Base-by-base conservation (phyloP, 2,797 vertebrate genomes). In the Eremophila alpestris region DNA sequence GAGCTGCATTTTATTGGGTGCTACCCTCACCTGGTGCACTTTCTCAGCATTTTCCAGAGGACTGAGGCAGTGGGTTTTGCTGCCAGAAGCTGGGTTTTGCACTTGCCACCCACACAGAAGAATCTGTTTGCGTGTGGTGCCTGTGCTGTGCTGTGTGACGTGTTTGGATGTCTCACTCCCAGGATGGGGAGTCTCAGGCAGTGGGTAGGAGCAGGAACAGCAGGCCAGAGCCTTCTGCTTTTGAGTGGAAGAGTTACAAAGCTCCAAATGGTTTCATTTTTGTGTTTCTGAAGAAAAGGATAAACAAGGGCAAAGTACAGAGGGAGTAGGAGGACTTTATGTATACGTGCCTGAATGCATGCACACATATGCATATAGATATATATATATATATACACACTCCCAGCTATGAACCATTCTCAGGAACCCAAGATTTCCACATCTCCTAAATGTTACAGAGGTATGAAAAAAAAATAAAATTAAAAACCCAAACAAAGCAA, bases 201-300 rank as follows among this genome's bases (percentile, higher is more conserved):
- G 34, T 5, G 89, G 79, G 89, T 4, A 73, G 92, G 84, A 94
- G 78, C 41, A 79, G 29, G 83, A 96, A 76, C 84, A 96, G 95
- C 84, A 96, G 89, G 82, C 79, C 89, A 94, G 84, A 91, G 41
- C 92, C 73, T 74, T 69, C 84, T 94, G 92, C 84, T 92, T 91
- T 45, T 32, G 52, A 78, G 46, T 23, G 27, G 58, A 88, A 56
- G 54, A 90, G 43, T 58, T 86, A 93, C 0, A 0, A 69, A 76
- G 76, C 91, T 89, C 76, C 84, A 94, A 83, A 93, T 81, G 82
- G 55, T n/a, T 89, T 76, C 27, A 71, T 46, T 89, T 94, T 89
- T 68, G 48, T 78, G 70, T 80, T 87, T 87, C 58, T 85, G 29
- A 83, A 87, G 48, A 60, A 85, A 85, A 92, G 32, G 18, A 87